Conservation (phyloP, 2,888 invertebrate genomes). For the Dorcus parallelipipedus region DNA sequence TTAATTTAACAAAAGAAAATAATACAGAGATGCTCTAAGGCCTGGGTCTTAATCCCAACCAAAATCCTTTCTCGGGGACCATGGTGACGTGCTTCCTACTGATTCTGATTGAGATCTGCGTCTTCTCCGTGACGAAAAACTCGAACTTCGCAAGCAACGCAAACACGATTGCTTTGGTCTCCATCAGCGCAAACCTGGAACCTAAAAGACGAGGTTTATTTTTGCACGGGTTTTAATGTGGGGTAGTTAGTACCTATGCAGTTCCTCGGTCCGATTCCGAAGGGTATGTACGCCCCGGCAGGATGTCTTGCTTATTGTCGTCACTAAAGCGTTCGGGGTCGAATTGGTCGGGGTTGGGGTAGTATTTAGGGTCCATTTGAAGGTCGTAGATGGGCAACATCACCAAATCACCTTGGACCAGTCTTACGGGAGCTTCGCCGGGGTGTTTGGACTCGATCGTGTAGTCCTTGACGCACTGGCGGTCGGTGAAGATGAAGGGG, state of each 20-base stretch:
- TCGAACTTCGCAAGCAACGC: conserved; percentile 35
- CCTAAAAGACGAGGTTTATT: background rate
- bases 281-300: conserved; percentile 54
- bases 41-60: conserved; percentile 32
- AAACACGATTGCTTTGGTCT: conserved; percentile 35
- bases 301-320: conserved; percentile 51
- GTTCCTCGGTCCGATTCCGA: conserved; percentile 48
- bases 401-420: conserved; percentile 51
- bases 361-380: conserved; percentile 55
- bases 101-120: conserved; percentile 31
- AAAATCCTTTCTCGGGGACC: conserved; percentile 31
- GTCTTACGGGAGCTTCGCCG: conserved; percentile 23
- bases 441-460: conserved; percentile 44
- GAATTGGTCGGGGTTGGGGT: conserved; percentile 54
- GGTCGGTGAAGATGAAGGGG: conserved; percentile 47
- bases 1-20: too few relatives aligned
- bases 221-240: too few relatives aligned
- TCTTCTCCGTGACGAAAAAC: conserved; percentile 34
- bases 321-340: conserved; percentile 54
- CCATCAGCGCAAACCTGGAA: conserved; percentile 37
- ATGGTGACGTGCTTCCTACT: conserved; percentile 24
- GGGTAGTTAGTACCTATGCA: conserved; percentile 38
- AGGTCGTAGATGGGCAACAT: conserved; percentile 51
- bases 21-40: too few relatives aligned
- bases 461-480: conserved; percentile 52